Base-by-base conservation (phyloP, 64 coral and sea anemone genomes). In the Montipora capricornis region DNA sequence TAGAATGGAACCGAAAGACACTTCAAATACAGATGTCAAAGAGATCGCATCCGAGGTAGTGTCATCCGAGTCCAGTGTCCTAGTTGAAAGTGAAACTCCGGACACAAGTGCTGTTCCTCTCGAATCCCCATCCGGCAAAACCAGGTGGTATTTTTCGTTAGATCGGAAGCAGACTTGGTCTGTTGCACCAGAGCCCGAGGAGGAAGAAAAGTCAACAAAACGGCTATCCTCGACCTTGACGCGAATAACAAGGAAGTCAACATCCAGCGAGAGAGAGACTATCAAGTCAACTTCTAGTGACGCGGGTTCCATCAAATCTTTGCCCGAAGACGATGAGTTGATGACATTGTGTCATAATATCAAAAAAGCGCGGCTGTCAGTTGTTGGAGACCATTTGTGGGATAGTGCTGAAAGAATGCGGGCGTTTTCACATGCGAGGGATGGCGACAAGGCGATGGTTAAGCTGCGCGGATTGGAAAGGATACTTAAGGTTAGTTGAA, bases 341-440 rank as follows among this genome's bases (percentile, higher is more conserved):
- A 76, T 93, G 58, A 52, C 44, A 14, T 55, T 93, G 80, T 82
- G 73, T 49, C 81, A 55, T 10, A 87, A 16, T 59, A 87, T 93
- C 7, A 93, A 22, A 52, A 46, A 77, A 84, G 91, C 91, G 16
- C 80, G 82, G 9, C 16, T 93, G 83, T 86, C 91, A 20, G 78
- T 93, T 45, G 77, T 64, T 2, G 92, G 92, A 74, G 75, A 87
- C 2, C 92, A 20, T 2, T 1, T 93, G 47, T 49, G 74, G 75
- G 92, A 78, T 12, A 49, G 51, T 60, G 20, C 76, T 12, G 74
- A 88, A 20, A 88, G 83, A 26, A 10, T 77, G 10, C 83, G 49
- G 44, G 75, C 84, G 8, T 50, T 88, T 59, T 88, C 84, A 22
- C 26, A 13, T 73, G 83, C 68, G 12, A 79, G 73, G 13, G 87